Evolutionary conservation across 1,140 invertebrate species (phyloP).

Genomic region (Drosophila kurseongensis): DNA sequence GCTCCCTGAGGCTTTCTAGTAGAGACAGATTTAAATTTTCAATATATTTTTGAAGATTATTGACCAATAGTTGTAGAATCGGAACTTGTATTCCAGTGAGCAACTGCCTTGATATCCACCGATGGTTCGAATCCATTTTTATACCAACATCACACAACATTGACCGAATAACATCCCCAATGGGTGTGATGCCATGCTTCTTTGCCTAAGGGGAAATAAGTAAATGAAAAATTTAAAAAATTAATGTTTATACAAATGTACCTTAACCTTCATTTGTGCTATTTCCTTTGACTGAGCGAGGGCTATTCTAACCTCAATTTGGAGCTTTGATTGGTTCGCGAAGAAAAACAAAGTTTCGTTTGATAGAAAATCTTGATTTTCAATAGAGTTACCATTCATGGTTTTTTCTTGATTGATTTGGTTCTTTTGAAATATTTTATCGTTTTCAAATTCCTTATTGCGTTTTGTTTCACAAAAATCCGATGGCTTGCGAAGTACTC

Average conservation of each 20-base stretch:
- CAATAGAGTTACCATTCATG: constrained; percentile 19
- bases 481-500: constrained; percentile 21
- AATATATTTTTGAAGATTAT: constrained; percentile 31
- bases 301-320: constrained; percentile 95
- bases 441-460: constrained; percentile 27
- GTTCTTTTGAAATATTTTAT: constrained; percentile 36
- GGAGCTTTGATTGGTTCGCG: constrained; percentile 91
- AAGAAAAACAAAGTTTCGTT: constrained; percentile 88
- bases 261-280: constrained; percentile 96
- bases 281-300: constrained; percentile 96
- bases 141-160: constrained; percentile 42
- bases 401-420: constrained; percentile 16
- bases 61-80: constrained; percentile 33
- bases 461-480: constrained; percentile 15
- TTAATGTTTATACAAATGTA: constrained; percentile 76
- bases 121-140: constrained; percentile 43
- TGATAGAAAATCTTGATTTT: constrained; percentile 3
- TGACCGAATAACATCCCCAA: constrained; percentile 42
- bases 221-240: background rate
- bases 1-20: constrained; percentile 43
- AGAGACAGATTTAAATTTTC: constrained; percentile 27
- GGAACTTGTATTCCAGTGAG: constrained; percentile 39
- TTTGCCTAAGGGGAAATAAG: constrained; percentile 10
- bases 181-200: constrained; percentile 28
- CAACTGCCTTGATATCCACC: constrained; percentile 48